Evolutionary conservation across 2,888 invertebrate species (phyloP).

Genomic region (Ophion obscuratus): DNA sequence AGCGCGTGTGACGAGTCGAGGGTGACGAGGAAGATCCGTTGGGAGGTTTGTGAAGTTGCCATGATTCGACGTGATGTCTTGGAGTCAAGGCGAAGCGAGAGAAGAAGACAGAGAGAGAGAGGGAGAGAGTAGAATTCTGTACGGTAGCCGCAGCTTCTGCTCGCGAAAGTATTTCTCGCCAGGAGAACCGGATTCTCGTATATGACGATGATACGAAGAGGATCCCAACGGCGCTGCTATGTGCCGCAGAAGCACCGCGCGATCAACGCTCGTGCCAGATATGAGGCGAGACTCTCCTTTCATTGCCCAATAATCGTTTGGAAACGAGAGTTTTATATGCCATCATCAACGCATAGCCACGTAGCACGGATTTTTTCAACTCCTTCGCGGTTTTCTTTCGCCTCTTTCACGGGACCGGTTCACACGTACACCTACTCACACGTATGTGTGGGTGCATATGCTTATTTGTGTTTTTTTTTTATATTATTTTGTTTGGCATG

Average conservation of each 20-base stretch:
- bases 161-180: slow-evolving; percentile 55
- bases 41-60: not conserved
- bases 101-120: not conserved
- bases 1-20: not conserved
- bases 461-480: slow-evolving; percentile 7
- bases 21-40: not conserved
- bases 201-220: slow-evolving; percentile 24
- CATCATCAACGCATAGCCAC: slow-evolving; percentile 49
- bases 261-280: slow-evolving; percentile 65
- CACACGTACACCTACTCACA: not conserved
- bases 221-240: slow-evolving; percentile 39
- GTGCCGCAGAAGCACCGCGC: slow-evolving; percentile 45
- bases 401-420: slow-evolving; percentile 16
- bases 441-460: not conserved
- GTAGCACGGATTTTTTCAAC: slow-evolving; percentile 31
- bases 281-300: slow-evolving; percentile 61
- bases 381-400: slow-evolving; percentile 35
- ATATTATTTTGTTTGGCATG: not conserved
- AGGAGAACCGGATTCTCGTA: slow-evolving; percentile 57
- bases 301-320: slow-evolving; percentile 68
- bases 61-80: not conserved
- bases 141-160: slow-evolving; percentile 44
- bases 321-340: slow-evolving; percentile 60
- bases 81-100: not conserved
- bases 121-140: slow-evolving; percentile 37